A percentile compares a stretch with the other conserved stretches of the same genome.
Conservation (phyloP, 1,140 invertebrate species). For the Orussus abietinus region DNA sequence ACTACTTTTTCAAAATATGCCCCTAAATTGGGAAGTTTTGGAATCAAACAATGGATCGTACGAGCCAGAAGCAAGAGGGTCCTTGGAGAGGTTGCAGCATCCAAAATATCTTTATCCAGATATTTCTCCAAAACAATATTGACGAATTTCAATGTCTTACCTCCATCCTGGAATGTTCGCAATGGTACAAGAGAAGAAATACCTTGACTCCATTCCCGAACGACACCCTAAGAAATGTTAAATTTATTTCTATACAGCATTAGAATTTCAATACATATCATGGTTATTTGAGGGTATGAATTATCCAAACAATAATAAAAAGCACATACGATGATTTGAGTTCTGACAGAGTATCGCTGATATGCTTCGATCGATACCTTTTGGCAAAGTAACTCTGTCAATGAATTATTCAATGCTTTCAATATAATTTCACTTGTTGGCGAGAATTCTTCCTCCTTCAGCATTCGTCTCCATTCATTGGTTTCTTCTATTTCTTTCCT, state of each 20-base stretch:
- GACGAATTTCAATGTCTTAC: slow-evolving; percentile 17
- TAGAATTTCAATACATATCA: neutral
- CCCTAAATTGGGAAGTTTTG: slow-evolving; percentile 15
- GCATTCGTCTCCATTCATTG: neutral
- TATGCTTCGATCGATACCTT: slow-evolving; percentile 19
- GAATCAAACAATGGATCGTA: slow-evolving; percentile 18
- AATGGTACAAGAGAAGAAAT: slow-evolving; percentile 10
- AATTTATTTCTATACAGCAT: neutral
- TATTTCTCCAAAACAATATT: slow-evolving; percentile 30
- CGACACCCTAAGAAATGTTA: neutral
- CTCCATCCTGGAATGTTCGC: slow-evolving; percentile 19
- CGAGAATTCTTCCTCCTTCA: slow-evolving; percentile 7
- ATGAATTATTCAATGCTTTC: slow-evolving; percentile 10
- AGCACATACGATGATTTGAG: slow-evolving; percentile 19
- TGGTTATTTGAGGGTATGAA: neutral
- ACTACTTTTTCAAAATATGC: slow-evolving; percentile 22
- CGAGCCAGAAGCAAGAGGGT: slow-evolving; percentile 23
- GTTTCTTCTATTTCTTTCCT: slow-evolving; percentile 4
- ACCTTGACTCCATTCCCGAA: slow-evolving; percentile 6
- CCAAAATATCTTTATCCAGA: slow-evolving; percentile 23
- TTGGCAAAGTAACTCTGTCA: slow-evolving; percentile 14
- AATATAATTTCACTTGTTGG: slow-evolving; percentile 4
- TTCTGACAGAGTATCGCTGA: slow-evolving; percentile 19
- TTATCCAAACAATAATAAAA: neutral
- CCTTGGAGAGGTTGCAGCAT: slow-evolving; percentile 12